Conservation (phyloP, 2,888 invertebrate genomes). For the Epinotia demarniana region DNA sequence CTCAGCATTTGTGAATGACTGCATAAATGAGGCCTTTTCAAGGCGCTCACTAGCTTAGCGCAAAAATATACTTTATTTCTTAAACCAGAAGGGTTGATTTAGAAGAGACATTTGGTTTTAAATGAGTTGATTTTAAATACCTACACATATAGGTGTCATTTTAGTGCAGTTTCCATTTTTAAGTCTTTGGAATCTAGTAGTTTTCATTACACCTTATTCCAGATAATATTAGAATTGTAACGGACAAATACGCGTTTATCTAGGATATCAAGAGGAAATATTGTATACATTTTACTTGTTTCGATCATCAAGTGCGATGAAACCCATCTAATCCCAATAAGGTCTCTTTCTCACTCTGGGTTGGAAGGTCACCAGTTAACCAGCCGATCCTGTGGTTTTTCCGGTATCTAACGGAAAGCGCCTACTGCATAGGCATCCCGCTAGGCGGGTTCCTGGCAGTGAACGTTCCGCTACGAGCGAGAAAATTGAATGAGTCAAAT, state of each 20-base stretch:
- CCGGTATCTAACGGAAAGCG: too few relatives aligned
- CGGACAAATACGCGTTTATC: too few relatives aligned
- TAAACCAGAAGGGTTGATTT: neutral
- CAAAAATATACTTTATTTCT: neutral
- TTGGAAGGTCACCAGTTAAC: too few relatives aligned
- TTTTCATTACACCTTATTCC: neutral
- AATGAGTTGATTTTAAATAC: neutral
- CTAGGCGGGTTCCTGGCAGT: too few relatives aligned
- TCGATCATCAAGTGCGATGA: too few relatives aligned
- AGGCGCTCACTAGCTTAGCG: neutral
- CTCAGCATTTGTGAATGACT: neutral
- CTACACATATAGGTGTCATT: neutral
- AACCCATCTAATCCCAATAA: too few relatives aligned
- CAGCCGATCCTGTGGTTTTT: too few relatives aligned
- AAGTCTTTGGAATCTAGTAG: neutral
- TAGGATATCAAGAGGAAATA: too few relatives aligned
- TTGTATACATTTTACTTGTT: too few relatives aligned
- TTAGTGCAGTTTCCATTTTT: neutral
- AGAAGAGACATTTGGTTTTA: neutral
- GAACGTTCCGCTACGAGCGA: neutral
- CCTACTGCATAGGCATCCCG: too few relatives aligned
- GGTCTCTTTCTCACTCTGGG: too few relatives aligned
- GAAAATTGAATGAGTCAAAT: constrained; percentile 3
- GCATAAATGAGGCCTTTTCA: neutral
- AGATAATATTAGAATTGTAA: too few relatives aligned